Evolutionary conservation across 2,888 invertebrate species (phyloP), one percentile per base, ranked within the genome.

Genomic region (Rhodophaea formosa): DNA sequence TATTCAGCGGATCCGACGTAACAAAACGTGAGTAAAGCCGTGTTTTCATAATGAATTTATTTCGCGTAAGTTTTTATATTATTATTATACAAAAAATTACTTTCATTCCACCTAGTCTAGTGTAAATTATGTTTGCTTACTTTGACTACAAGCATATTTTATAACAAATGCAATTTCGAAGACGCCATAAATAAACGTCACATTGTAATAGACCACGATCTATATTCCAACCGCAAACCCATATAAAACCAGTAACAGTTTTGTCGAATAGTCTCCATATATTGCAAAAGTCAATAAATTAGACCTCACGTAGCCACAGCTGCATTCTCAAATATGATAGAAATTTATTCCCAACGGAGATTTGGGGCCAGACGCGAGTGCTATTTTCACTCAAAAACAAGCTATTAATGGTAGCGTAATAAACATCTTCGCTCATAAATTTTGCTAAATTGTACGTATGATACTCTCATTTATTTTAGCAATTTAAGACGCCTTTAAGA

Each of bases 321-420:
- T 53, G 53, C 53, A 30, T 30, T 53, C 43, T 53, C 53, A 53
- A 53, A 44, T 53, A 53, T 53, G 53, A 53, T 53, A 53, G 53
- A 44, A 53, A 53, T 53, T 53, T 53, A 53, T 53, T 53, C 53
- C 14, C 44, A 30, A 10, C 8, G 10, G 53, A 53, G 53, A 53
- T 44, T 53, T 30, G 43, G 39, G 43, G 29, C 53, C 53, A 53
- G 53, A 53, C 16, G 53, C 44, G 53, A 53, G 14, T 53, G 44
- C 43, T 53, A 53, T 44, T 53, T 44, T 29, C 39, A 15, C 51
- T 51, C 44, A 53, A 43, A 53, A 53, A 23, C 53, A 44, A 44
- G 53, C 44, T 53, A 53, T 53, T 53, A 53, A 53, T 44, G 43
- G 44, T 30, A n/a, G 43, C 53, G 35, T 52, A 44, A 43, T 53